Evolutionary conservation across 2,797 vertebrate species (phyloP), one percentile per base, ranked within the genome.

Genomic region (Nasua narica): DNA sequence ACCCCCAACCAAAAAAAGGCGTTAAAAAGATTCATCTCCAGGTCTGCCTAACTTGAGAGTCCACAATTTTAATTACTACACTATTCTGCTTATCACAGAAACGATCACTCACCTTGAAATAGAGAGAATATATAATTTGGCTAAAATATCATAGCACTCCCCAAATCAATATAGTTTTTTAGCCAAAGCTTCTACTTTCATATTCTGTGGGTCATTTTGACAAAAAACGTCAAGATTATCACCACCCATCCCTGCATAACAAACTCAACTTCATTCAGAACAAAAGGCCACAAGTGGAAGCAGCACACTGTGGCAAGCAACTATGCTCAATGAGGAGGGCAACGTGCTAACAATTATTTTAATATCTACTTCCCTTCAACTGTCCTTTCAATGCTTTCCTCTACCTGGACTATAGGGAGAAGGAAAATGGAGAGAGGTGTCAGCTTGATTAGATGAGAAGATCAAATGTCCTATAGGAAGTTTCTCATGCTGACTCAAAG

Each of bases 81-180:
- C 60, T 95, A 56, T 74, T 94, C 76, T 87, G 52, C 46, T 93
- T 85, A 76, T 96, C 37, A 60, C 27, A 92, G 67, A 90, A 92
- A 88, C 56, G 23, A 18, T 87, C 50, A 81, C 16, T 16, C 10
- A 76, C 19, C 27, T 18, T 54, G 79, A 23, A 77, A 65, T 18
- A 89, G 67, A 85, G 43, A 70, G 14, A n/a, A 60, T 19, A 19
- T 37, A 12, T 40, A 62, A 77, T 87, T 48, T 95, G 48, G 19
- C 37, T 65, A 52, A 79, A 35, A 29, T 52, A 14, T 52, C 50
- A 52, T 16, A 52, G 50, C 50, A 52, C 40, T 40, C 9, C n/a
- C 21, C 46, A 93, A 82, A 52, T 58, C 56, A 40, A 13, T 54
- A 62, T 14, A 90, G 37, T 48, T 35, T 48, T 74, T 50, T 40